These are phyloP conservation scores for Himalopsyche anomala DNA, from an alignment of 2,888 invertebrate species.

Conservation along the genomic window DNA sequence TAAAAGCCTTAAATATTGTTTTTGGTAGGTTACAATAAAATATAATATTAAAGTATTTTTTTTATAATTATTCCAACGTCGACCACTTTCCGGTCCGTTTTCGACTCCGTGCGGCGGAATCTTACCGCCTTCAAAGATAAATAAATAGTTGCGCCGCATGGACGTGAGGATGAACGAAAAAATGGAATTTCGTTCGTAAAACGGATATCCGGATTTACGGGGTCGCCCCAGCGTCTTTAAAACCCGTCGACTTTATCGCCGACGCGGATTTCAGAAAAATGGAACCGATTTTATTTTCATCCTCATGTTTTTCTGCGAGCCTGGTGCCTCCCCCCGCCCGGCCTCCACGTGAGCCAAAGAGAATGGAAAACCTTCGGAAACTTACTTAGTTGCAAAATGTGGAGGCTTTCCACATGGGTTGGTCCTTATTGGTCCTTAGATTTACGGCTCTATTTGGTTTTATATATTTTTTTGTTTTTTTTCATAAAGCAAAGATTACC, in stretches of 20 bases:
- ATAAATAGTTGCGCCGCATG: conserved; percentile 54
- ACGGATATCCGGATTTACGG: conserved; percentile 56
- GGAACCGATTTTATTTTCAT: conserved; percentile 45
- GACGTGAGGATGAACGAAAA: conserved; percentile 43
- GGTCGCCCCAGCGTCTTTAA: conserved; percentile 45
- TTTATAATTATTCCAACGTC: too few relatives aligned
- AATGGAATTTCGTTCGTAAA: conserved; percentile 48
- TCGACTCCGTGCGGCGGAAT: not conserved
- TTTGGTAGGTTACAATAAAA: too few relatives aligned
- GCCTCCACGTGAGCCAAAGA: not conserved
- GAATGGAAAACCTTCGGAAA: conserved; percentile 20
- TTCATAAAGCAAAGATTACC: conserved; percentile 22
- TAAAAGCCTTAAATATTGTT: too few relatives aligned
- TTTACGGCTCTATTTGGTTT: conserved; percentile 34
- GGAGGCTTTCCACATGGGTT: conserved; percentile 29
- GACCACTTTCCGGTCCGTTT: too few relatives aligned
- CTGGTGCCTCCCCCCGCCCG: not conserved
- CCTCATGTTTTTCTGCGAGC: conserved; percentile 19
- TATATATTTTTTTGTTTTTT: not conserved
- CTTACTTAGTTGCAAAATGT: conserved; percentile 30
- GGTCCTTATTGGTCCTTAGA: conserved; percentile 22
- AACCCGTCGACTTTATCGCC: conserved; percentile 48
- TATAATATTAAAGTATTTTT: too few relatives aligned
- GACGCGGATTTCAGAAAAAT: conserved; percentile 57
- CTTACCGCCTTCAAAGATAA: conserved; percentile 32